These are phyloP conservation scores for Megalonaias nervosa DNA, from an alignment of 1,140 invertebrate species.

Conservation along the genomic window DNA sequence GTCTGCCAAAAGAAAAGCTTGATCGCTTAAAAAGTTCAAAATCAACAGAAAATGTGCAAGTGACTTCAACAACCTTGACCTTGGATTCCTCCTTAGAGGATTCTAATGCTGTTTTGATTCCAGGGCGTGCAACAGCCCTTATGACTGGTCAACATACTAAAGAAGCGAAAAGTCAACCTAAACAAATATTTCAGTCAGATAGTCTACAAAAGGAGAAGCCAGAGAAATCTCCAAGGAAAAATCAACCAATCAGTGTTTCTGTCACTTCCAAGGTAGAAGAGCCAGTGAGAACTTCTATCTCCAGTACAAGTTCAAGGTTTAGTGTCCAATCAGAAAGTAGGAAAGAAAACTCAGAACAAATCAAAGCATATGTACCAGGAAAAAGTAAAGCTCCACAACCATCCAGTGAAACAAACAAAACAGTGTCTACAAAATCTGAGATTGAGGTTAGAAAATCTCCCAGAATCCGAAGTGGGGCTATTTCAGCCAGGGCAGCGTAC, in stretches of 20 bases:
- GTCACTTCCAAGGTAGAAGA: too few relatives aligned
- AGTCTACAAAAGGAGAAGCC: neutral
- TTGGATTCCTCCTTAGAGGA: constrained; percentile 16
- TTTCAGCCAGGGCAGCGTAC: constrained; percentile 57
- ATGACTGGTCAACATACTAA: constrained; percentile 35
- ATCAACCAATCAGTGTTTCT: too few relatives aligned
- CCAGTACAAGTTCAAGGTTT: too few relatives aligned
- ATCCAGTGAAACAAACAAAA: constrained; percentile 8
- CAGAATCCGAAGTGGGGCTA: constrained; percentile 54
- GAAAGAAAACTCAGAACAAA: too few relatives aligned
- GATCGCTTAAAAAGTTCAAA: constrained; percentile 39
- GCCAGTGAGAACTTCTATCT: too few relatives aligned
- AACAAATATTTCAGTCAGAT: constrained; percentile 27
- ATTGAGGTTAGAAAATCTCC: constrained; percentile 34
- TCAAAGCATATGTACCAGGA: too few relatives aligned
- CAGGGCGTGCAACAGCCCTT: constrained; percentile 22
- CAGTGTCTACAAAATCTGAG: constrained; percentile 14
- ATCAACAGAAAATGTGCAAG: neutral
- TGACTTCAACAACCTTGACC: constrained; percentile 21
- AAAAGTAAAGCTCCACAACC: neutral
- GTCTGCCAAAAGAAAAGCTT: constrained; percentile 53
- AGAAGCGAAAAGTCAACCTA: constrained; percentile 16
- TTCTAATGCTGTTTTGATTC: constrained; percentile 25
- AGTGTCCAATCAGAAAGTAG: too few relatives aligned
- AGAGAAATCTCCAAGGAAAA: too few relatives aligned